Base-by-base conservation (phyloP, 2,888 invertebrate genomes). In the Mythimna albipuncta region DNA sequence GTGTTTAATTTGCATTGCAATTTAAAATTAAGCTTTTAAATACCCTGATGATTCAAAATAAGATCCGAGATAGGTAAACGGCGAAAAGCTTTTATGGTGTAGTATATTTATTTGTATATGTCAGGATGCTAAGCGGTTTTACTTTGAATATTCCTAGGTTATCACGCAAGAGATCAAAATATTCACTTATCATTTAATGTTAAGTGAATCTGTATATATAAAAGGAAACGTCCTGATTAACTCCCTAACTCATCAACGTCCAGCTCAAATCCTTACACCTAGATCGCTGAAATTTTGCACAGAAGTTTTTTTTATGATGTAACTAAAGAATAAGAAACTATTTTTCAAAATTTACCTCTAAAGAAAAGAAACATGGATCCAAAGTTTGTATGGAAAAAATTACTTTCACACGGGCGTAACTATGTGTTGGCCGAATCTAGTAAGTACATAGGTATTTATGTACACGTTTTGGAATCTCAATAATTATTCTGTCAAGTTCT, bases 1-100 rank as follows among this genome's bases (percentile, higher is more conserved):
- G 50, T 69, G 10, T 71, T 79, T 52, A 71, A 80, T 81, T 80
- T 76, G 72, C 64, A 68, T 66, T 67, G 57, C 62, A 69, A 52
- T 74, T 69, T 79, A n/a, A 79, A 71, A 32, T 67, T 69, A 62
- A 65, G 77, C 77, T 77, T 82, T 82, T 59, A 68, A 64, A 58
- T 82, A 61, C 11, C 2, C 4, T 21, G 54, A 72, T 72, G 62
- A 72, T 61, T 72, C 41, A 64, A 64, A 77, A 58, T 61, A 38
- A 75, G 76, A 81, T 77, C 47, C 2, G 6, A 41, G 67, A 80
- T 77, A 67, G n/a, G 21, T 11, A 4, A 35, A 63, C n/a, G n/a
- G 21, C 13, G 66, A 64, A 72, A 62, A 41, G 41, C n/a, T 47
- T 35, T 62, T 61, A 26, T 44, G 19, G 2, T 47, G 3, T 38